Conservation (phyloP, 2,797 vertebrate genomes). For the Coluber constrictor region DNA sequence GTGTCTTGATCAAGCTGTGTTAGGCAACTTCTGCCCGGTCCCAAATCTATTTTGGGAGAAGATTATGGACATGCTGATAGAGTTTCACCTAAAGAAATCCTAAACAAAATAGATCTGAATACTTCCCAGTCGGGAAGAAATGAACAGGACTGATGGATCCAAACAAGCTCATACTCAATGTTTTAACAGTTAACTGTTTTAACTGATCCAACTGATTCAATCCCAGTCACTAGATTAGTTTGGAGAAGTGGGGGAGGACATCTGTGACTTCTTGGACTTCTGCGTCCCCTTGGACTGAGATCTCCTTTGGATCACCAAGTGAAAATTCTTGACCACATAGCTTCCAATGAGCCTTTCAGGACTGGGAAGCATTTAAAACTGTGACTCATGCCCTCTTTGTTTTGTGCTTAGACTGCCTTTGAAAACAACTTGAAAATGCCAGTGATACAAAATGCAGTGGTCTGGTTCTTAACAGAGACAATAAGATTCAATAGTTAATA, state of each 20-base stretch:
- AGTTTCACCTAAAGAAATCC: background rate
- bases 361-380: background rate
- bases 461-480: background rate
- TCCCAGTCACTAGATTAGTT: background rate
- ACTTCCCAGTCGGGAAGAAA: background rate
- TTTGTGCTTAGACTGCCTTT: background rate
- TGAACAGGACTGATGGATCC: background rate
- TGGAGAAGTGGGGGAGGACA: background rate
- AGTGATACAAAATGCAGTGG: background rate
- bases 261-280: background rate
- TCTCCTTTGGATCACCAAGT: background rate
- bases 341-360: background rate
- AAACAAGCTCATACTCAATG: background rate
- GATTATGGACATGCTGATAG: background rate
- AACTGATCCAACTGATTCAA: background rate
- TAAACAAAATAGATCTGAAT: background rate
- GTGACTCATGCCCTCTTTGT: background rate
- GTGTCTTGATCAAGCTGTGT: background rate
- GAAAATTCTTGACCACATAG: background rate
- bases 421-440: background rate
- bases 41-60: background rate
- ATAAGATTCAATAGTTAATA: background rate
- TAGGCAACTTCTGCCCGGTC: background rate
- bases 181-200: background rate
- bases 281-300: background rate